Evolutionary conservation across 2,888 invertebrate species (phyloP).

Genomic region (Mythimna pallens): DNA sequence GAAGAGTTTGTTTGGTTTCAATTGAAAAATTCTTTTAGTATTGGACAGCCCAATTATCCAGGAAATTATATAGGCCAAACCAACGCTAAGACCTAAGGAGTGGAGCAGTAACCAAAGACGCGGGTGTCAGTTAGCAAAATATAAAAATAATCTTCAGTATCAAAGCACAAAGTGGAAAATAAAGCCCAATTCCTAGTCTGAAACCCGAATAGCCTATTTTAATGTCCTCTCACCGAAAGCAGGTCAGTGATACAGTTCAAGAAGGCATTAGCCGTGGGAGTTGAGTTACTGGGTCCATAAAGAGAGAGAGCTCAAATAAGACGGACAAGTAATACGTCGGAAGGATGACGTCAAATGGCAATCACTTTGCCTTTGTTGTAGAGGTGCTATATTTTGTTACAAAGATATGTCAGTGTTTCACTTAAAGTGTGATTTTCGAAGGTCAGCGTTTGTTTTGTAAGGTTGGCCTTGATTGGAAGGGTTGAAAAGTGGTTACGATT

Average conservation of each 20-base stretch:
- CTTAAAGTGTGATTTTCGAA: slow-evolving; percentile 4
- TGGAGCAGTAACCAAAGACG: background rate
- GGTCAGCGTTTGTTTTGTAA: background rate
- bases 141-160: background rate
- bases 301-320: slow-evolving; percentile 42
- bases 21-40: too few relatives aligned
- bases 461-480: slow-evolving; percentile 4
- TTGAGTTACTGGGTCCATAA: slow-evolving; percentile 40
- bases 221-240: slow-evolving; percentile 29
- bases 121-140: background rate
- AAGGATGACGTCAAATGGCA: slow-evolving; percentile 56
- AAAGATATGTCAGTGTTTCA: slow-evolving; percentile 23
- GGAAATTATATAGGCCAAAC: too few relatives aligned
- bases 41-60: too few relatives aligned
- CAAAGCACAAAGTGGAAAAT: slow-evolving; percentile 1
- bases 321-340: slow-evolving; percentile 27
- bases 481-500: slow-evolving; percentile 15
- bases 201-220: slow-evolving; percentile 33
- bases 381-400: slow-evolving; percentile 13
- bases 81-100: too few relatives aligned
- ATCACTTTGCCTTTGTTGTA: slow-evolving; percentile 37
- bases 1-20: too few relatives aligned
- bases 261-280: slow-evolving; percentile 37
- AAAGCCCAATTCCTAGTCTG: background rate
- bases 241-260: slow-evolving; percentile 46